Evolutionary conservation across 2,113 vertebrate species (phyloP).

Genomic region (Bombycilla garrulus): DNA sequence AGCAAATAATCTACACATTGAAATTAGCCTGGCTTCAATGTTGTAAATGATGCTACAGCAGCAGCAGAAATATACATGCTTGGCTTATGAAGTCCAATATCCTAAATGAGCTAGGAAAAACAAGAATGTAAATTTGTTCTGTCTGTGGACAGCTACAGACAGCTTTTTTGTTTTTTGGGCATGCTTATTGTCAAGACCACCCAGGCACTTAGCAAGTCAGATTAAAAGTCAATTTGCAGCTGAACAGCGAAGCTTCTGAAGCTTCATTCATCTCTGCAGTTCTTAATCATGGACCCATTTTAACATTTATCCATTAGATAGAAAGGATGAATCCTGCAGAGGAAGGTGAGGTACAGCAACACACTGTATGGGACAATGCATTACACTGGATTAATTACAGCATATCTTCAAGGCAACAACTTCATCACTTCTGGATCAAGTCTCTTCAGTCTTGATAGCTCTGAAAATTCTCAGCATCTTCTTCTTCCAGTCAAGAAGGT

Average conservation of each 20-base stretch:
- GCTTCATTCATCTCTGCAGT: not conserved
- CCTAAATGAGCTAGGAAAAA: not conserved
- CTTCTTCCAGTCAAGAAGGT: not conserved
- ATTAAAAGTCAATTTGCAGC: conserved; percentile 19
- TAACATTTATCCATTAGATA: not conserved
- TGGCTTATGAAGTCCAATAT: not conserved
- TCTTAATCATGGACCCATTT: not conserved
- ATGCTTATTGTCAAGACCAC: not conserved
- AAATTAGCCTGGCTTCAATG: not conserved
- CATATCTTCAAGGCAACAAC: not conserved
- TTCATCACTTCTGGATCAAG: not conserved
- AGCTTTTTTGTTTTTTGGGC: not conserved
- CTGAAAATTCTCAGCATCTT: not conserved
- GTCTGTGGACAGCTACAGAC: not conserved
- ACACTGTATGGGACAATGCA: rapidly evolving
- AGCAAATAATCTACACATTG: not conserved
- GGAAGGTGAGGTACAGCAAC: not conserved
- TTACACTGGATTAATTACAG: not conserved
- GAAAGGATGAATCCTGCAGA: not conserved
- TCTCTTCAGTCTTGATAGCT: not conserved
- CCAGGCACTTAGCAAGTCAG: not conserved
- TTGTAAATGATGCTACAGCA: not conserved
- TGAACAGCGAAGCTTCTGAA: not conserved
- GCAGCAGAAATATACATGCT: not conserved
- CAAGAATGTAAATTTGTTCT: not conserved